Base-by-base conservation (phyloP, 2,888 invertebrate genomes). In the Dicranocentrus wangi region DNA sequence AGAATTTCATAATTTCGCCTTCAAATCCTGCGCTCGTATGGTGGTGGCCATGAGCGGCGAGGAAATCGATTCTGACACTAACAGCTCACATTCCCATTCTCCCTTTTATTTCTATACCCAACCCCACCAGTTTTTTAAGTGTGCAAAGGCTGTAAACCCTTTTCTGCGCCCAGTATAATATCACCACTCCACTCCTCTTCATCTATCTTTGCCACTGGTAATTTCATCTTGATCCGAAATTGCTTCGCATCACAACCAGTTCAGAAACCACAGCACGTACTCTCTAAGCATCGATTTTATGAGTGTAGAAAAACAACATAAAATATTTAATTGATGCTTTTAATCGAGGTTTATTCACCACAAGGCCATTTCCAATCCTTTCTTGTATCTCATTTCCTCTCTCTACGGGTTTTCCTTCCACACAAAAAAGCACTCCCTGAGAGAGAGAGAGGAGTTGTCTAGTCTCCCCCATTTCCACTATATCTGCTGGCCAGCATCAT, bases 251-350 rank as follows among this genome's bases (percentile, higher is more conserved):
- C 19, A 19, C 3, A 39, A 66, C 55, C 43, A 39, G 42, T 19
- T 66, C 55, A 66, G 43, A 66, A 75, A 66, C 75, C 75, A 66
- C 75, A 65, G 75, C 72, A 72, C 63, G 72, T 72, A 42, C 51
- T 55, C 72, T n/a, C 58, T 32, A 28, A 72, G 72, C 65, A 65
- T 66, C 55, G 75, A 75, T 66, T 75, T 75, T 72, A 72, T 65
- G 75, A 75, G 75, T 65, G 63, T 65, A 75, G 75, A 66, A 75
- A 75, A 75, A 65, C 75, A 75, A 65, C 75, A 75, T 75, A 65
- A 75, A 75, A 75, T 75, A 75, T 75, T 75, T 75, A 75, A 75
- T 75, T 75, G 75, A 75, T 65, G 75, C 66, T 65, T 75, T 75
- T 75, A 75, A 75, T 75, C 75, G 75, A 75, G 75, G 39, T 75